Base-by-base conservation (phyloP, 2,113 vertebrate species). In the Trematomus loennbergii region DNA sequence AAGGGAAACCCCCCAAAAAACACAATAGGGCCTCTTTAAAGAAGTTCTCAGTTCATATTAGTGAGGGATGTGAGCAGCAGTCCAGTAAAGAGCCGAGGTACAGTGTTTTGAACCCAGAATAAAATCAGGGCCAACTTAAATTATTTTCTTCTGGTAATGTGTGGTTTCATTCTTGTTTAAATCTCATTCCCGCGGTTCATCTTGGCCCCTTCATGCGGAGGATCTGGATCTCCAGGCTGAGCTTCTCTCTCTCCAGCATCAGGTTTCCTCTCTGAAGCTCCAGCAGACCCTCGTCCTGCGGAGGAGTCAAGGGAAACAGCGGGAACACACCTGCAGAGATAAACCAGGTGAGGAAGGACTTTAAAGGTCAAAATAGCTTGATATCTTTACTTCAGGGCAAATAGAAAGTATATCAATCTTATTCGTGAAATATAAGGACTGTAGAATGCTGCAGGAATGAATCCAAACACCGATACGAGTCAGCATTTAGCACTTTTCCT, bases 181-280 rank as follows among this genome's bases (percentile, higher is more conserved):
- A 2, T 12, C 3, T 20, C 5, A 4, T 46, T 13, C 2, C 8
- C 0, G 0, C 0, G 0, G 1, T 4, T 67, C 62, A 85, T 59
- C 54, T 69, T 81, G 40, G 74, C 68, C 64, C 12, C 59, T 89
- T 86, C 22, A 70, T 1, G 7, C 15, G 82, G 3, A 92, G 84
- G 9, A 91, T 70, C 60, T 90, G 70, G 33, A 90, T 90, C 87
- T 91, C 81, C 76, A 91, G 68, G 49, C 33, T 53, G 25, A 92
- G 91, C 76, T 89, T 90, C 78, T 92, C 85, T 5, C 77, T 66
- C 75, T 92, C 83, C 85, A 92, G 78, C 72, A 91, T 73, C 55
- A 88, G 88, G 74, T 89, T 93, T 50, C 69, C 85, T 64, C 75
- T 78, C 64, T 90, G 81, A 58, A 88, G 61, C 25, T 88, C 82